These are phyloP conservation scores for Proales similis DNA, from an alignment of 1,140 invertebrate species.

Conservation along the genomic window DNA sequence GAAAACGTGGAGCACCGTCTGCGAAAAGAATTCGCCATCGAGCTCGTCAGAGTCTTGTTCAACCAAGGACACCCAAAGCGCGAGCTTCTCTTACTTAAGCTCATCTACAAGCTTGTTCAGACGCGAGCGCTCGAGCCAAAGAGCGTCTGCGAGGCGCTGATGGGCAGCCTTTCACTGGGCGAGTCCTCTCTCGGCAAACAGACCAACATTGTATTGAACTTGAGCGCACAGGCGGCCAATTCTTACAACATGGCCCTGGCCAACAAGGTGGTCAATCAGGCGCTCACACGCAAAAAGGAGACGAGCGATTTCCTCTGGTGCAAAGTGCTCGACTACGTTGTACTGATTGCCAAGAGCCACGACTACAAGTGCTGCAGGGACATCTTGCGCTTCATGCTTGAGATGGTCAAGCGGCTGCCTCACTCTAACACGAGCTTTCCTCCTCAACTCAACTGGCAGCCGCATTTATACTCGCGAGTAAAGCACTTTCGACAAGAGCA, in stretches of 20 bases:
- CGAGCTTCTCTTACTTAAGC: slow-evolving; percentile 1
- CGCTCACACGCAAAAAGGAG: too few species aligned
- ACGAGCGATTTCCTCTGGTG: slow-evolving; percentile 13
- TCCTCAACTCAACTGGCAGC: slow-evolving; percentile 2
- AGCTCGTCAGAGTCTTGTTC: slow-evolving; percentile 24
- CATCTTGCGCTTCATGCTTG: slow-evolving; percentile 14
- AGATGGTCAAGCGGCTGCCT: slow-evolving; percentile 18
- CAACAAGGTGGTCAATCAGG: too few species aligned
- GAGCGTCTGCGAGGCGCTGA: too few species aligned
- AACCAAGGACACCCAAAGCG: slow-evolving; percentile 18
- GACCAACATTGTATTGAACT: too few species aligned
- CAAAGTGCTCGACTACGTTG: slow-evolving; percentile 27
- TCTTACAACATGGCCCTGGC: too few species aligned
- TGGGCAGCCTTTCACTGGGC: too few species aligned
- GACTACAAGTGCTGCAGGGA: slow-evolving; percentile 30
- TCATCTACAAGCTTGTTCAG: slow-evolving; percentile 1
- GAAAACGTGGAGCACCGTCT: neutral
- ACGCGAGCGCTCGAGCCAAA: slow-evolving; percentile 8
- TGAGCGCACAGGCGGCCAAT: too few species aligned
- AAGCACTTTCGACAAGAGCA: too few species aligned
- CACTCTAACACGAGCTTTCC: slow-evolving; percentile 17
- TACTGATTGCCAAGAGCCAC: neutral
- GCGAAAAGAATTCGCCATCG: slow-evolving; percentile 9
- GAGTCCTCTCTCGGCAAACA: too few species aligned
- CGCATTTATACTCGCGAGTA: slow-evolving; percentile 1